Conservation (phyloP, 2,113 vertebrate species). For the Entelurus aequoreus region DNA sequence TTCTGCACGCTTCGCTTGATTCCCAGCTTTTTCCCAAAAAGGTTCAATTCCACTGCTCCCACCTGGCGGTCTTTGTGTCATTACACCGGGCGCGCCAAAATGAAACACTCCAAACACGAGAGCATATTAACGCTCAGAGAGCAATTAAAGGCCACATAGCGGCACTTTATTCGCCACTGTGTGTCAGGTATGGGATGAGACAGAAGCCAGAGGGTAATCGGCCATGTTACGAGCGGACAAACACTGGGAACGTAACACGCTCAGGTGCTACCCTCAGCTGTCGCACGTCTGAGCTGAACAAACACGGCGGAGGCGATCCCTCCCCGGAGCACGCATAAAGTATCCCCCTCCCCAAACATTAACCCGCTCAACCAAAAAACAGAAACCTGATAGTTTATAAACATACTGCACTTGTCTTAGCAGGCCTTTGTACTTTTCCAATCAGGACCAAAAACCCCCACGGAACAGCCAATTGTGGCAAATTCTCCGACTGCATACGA, state of each 20-base stretch:
- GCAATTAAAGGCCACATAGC: slow-evolving; percentile 60
- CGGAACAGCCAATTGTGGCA: slow-evolving; percentile 31
- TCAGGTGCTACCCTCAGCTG: slow-evolving; percentile 76
- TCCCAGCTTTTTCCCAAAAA: slow-evolving; percentile 33
- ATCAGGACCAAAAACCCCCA: slow-evolving; percentile 6
- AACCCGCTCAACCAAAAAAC: slow-evolving; percentile 6
- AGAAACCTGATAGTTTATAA: not conserved
- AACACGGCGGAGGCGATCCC: slow-evolving; percentile 21
- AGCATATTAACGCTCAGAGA: slow-evolving; percentile 57
- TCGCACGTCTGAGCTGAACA: slow-evolving; percentile 74
- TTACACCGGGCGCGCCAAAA: slow-evolving; percentile 55
- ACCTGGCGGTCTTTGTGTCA: slow-evolving; percentile 44
- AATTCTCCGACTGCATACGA: slow-evolving; percentile 41
- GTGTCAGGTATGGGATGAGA: slow-evolving; percentile 57
- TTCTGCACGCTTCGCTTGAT: slow-evolving; percentile 6
- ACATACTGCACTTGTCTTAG: not conserved
- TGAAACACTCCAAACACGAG: slow-evolving; percentile 61
- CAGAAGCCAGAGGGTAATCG: slow-evolving; percentile 68
- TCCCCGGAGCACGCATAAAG: slow-evolving; percentile 2
- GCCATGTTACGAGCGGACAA: slow-evolving; percentile 58
- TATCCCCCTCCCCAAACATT: not conserved
- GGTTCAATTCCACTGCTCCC: slow-evolving; percentile 54
- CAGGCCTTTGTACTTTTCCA: slow-evolving; percentile 5
- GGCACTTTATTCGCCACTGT: slow-evolving; percentile 26
- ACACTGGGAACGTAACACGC: slow-evolving; percentile 44